A percentile compares a stretch with the other conserved stretches of the same genome.
These are phyloP conservation scores for Telenomus remus DNA, from an alignment of 1,140 invertebrate species.

Conservation along the genomic window DNA sequence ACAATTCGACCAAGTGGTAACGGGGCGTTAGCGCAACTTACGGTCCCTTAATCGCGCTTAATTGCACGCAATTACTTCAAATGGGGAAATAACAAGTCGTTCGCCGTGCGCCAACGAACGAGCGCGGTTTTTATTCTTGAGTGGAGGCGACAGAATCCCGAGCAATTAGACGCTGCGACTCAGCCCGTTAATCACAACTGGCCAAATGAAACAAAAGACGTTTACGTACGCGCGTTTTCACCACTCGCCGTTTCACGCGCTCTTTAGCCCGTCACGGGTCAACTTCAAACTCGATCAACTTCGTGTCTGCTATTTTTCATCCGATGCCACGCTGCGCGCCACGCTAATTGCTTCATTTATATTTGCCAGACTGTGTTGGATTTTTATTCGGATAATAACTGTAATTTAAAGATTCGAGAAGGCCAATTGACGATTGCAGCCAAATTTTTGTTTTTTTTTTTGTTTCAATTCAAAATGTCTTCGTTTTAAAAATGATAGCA, in stretches of 20 bases:
- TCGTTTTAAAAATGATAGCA: too few species aligned
- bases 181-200: constrained; percentile 56
- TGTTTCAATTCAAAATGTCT: too few species aligned
- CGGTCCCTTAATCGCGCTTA: constrained; percentile 62
- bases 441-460: too few species aligned
- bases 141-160: constrained; percentile 52
- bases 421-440: too few species aligned
- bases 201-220: constrained; percentile 58
- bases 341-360: constrained; percentile 7
- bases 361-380: neutral
- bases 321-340: neutral
- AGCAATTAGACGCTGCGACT: constrained; percentile 59
- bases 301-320: constrained; percentile 21
- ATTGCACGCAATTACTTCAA: constrained; percentile 64
- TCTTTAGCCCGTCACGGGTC: constrained; percentile 27
- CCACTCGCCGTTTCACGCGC: constrained; percentile 22
- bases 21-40: constrained; percentile 55
- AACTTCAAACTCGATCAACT: constrained; percentile 35
- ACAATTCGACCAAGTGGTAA: constrained; percentile 61
- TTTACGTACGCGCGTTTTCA: constrained; percentile 36
- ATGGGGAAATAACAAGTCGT: constrained; percentile 65
- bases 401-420: too few species aligned
- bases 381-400: too few species aligned
- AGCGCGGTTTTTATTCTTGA: constrained; percentile 53
- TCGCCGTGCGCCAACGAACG: constrained; percentile 41